A percentile compares a stretch with the other conserved stretches of the same genome.
phyloP scores from a whole-genome alignment of 2,797 vertebrate genomes.

The Melanogrammus aeglefinus region DNA sequence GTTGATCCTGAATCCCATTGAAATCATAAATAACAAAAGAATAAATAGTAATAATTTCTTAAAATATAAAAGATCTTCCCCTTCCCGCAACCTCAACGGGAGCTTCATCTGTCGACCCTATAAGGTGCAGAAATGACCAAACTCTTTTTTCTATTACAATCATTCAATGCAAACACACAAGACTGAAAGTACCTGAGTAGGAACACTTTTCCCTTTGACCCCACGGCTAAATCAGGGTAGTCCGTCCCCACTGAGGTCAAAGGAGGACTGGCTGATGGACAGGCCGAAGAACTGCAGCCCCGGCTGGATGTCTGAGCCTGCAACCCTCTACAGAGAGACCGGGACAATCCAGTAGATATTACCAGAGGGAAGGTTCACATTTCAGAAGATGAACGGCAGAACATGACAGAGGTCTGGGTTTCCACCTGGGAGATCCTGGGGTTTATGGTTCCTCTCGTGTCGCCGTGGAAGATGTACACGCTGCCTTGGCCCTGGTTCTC shows the following conservation, averaged over 20 bases:
- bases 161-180: no score
- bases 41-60: neutral
- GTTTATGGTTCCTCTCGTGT: conserved; percentile 34
- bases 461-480: conserved; percentile 75
- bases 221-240: conserved; percentile 78
- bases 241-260: conserved; percentile 71
- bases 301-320: conserved; percentile 48
- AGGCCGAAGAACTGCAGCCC: conserved; percentile 75
- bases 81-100: neutral
- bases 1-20: no score
- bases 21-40: neutral
- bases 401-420: neutral
- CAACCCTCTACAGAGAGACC: conserved; percentile 60
- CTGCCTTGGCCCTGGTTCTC: conserved; percentile 70
- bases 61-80: neutral
- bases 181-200: conserved; percentile 74
- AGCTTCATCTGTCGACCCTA: neutral
- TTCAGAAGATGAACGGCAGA: neutral
- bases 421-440: conserved; percentile 64
- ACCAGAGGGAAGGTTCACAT: neutral
- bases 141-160: neutral
- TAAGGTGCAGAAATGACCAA: neutral
- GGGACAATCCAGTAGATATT: neutral
- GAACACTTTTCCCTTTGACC: conserved; percentile 71
- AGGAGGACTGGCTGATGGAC: conserved; percentile 71